Percentiles rank a stretch among this genome's conserved stretches.
Conservation (phyloP, 2,113 vertebrate genomes). For the Pachycephala philippinensis region DNA sequence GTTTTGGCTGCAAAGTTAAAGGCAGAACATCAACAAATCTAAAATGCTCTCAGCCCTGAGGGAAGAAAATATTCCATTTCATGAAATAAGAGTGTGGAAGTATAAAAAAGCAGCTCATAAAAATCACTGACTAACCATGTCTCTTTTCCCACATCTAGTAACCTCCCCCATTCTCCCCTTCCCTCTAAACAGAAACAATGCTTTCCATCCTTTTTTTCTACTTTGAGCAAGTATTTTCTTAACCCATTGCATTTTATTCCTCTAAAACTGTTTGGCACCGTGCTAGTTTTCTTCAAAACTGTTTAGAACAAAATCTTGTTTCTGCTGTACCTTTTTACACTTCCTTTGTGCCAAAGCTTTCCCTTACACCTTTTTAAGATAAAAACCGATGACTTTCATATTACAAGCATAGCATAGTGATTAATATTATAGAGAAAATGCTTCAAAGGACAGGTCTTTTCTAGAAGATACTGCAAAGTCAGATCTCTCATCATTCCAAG, state of each 20-base stretch:
- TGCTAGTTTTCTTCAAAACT: not conserved
- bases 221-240: not conserved
- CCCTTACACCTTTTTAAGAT: not conserved
- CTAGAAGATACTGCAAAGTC: not conserved
- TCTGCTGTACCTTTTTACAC: not conserved
- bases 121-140: not conserved
- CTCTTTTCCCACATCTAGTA: not conserved
- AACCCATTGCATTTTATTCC: not conserved
- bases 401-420: not conserved
- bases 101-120: not conserved
- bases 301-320: not conserved
- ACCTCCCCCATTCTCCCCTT: rapidly evolving
- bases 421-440: not conserved
- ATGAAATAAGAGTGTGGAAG: not conserved
- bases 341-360: not conserved
- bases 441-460: not conserved
- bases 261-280: not conserved
- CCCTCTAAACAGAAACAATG: not conserved
- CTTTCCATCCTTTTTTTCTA: not conserved
- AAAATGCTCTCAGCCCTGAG: not conserved
- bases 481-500: not conserved
- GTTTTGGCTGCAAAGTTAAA: not conserved
- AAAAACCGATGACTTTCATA: not conserved
- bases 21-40: not conserved
- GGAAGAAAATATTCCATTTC: not conserved